Conservation (phyloP, 2,113 vertebrate genomes). For the Laticauda colubrina region DNA sequence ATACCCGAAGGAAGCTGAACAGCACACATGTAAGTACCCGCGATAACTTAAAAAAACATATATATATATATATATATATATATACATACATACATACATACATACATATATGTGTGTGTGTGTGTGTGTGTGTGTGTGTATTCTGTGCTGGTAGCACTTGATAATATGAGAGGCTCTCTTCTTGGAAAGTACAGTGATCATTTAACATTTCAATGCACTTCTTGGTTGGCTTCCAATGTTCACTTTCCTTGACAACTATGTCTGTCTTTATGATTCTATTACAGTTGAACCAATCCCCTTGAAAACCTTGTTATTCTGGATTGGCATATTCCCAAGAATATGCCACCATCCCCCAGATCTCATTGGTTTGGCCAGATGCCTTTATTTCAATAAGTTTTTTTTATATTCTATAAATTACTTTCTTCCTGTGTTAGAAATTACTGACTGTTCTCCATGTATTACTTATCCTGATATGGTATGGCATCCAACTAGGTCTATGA, state of each 20-base stretch:
- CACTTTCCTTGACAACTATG: background rate
- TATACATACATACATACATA: no score
- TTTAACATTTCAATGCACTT: conserved; percentile 29
- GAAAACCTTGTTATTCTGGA: background rate
- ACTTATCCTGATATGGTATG: background rate
- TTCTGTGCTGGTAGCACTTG: background rate
- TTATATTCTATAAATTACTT: conserved; percentile 9
- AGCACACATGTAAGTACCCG: no score
- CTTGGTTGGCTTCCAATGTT: background rate
- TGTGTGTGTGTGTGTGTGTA: no score
- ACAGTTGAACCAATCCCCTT: background rate
- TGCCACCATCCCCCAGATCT: background rate
- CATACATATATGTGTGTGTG: no score
- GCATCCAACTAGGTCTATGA: background rate
- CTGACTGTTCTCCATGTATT: conserved; percentile 3
- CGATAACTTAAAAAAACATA: no score
- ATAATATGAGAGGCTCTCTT: conserved; percentile 4
- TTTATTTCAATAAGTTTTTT: background rate
- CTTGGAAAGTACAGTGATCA: conserved; percentile 24
- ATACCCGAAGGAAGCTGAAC: no score
- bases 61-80: no score
- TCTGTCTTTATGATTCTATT: background rate
- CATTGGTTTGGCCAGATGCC: no score
- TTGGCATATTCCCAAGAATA: background rate
- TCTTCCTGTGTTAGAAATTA: background rate